phyloP scores from a whole-genome alignment of 2,113 vertebrate species.

The Glaucomys volans region DNA sequence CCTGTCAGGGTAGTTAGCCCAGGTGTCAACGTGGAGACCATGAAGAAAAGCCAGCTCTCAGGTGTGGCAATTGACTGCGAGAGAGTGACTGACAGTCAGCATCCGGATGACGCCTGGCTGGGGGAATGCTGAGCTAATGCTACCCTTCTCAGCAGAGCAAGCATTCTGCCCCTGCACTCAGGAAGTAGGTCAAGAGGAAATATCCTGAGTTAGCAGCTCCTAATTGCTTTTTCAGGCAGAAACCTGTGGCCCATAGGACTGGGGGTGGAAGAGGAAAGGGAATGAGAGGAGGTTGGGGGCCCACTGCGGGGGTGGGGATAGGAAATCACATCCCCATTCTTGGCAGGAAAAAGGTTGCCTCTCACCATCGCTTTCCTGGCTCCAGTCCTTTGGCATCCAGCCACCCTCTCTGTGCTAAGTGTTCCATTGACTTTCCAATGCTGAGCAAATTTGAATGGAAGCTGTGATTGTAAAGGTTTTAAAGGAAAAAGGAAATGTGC shows the following conservation, averaged over 20 bases:
- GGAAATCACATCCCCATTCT: slow-evolving; percentile 53
- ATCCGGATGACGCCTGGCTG: slow-evolving; percentile 65
- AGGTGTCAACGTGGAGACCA: slow-evolving; percentile 81
- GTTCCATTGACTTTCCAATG: not conserved
- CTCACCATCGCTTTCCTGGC: slow-evolving; percentile 58
- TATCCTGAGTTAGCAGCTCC: slow-evolving; percentile 78
- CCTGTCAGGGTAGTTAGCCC: slow-evolving; percentile 80
- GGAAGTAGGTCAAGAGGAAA: slow-evolving; percentile 85
- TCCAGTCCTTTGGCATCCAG: slow-evolving; percentile 18
- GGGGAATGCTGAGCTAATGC: slow-evolving; percentile 76
- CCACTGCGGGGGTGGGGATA: not conserved
- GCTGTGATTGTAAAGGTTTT: slow-evolving; percentile 15
- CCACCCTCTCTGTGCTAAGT: slow-evolving; percentile 38
- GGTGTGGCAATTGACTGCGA: slow-evolving; percentile 75
- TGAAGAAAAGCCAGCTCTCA: slow-evolving; percentile 75
- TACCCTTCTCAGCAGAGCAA: slow-evolving; percentile 76
- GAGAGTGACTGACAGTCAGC: slow-evolving; percentile 75
- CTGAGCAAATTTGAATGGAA: not conserved
- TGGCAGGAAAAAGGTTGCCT: slow-evolving; percentile 41
- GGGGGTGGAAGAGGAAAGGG: slow-evolving; percentile 23
- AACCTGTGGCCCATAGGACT: slow-evolving; percentile 62
- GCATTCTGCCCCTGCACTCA: slow-evolving; percentile 68
- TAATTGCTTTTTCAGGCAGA: slow-evolving; percentile 84
- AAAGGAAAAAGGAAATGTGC: not conserved
- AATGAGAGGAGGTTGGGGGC: not conserved